Percentiles rank a stretch among this genome's conserved stretches.
Conservation (phyloP, 2,888 invertebrate genomes). For the Acanthosoma haemorrhoidale region DNA sequence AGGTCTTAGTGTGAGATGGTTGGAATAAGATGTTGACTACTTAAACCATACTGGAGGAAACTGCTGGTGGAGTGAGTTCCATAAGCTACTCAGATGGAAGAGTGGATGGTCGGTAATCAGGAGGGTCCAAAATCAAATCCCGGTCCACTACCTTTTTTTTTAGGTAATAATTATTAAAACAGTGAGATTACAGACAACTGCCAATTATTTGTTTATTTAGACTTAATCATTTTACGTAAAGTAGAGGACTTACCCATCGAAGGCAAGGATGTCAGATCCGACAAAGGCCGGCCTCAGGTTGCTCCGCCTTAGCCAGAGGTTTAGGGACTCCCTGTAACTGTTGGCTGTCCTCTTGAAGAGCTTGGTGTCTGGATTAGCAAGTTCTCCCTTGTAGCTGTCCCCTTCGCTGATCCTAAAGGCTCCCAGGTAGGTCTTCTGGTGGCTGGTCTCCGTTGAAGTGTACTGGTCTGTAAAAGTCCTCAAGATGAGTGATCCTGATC, state of each 20-base stretch:
- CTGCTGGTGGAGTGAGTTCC: too few relatives aligned
- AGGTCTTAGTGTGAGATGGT: too few relatives aligned
- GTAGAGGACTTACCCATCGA: constrained; percentile 65
- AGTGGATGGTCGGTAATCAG: too few relatives aligned
- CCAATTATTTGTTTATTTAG: too few relatives aligned
- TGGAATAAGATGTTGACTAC: too few relatives aligned
- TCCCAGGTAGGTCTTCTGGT: constrained; percentile 76
- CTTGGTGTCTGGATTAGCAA: constrained; percentile 61
- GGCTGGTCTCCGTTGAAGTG: constrained; percentile 63
- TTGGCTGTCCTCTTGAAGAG: constrained; percentile 67
- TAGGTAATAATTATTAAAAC: too few relatives aligned
- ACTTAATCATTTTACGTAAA: too few relatives aligned
- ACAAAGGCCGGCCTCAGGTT: constrained; percentile 69
- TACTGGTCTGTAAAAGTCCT: constrained; percentile 61
- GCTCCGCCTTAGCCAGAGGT: constrained; percentile 67
- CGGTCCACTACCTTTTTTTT: too few relatives aligned
- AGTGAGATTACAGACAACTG: too few relatives aligned
- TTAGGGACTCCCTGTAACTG: constrained; percentile 69
- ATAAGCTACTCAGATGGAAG: too few relatives aligned
- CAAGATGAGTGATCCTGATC: neutral
- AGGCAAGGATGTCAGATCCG: constrained; percentile 72
- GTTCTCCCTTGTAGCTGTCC: constrained; percentile 62
- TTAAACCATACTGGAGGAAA: too few relatives aligned
- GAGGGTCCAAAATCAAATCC: too few relatives aligned
- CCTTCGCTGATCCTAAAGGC: constrained; percentile 67